Evolutionary conservation across 2,888 invertebrate species (phyloP).

Genomic region (Sphaerophoria taeniata): DNA sequence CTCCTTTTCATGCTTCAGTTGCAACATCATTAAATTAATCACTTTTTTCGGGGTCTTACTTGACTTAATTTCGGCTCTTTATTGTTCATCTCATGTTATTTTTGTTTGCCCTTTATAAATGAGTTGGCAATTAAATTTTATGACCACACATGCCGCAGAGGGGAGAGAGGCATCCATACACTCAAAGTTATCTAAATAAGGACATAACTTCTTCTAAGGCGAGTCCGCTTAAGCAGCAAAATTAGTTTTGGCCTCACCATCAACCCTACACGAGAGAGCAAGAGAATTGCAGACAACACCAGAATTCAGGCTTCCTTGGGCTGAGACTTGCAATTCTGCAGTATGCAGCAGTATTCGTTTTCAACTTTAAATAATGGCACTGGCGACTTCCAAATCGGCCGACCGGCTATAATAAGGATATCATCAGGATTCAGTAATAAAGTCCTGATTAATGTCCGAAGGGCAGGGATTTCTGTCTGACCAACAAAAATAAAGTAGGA

Average conservation of each 20-base stretch:
- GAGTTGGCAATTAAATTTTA: constrained; percentile 67
- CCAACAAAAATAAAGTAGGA: background rate
- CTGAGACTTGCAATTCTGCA: constrained; percentile 59
- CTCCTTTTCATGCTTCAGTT: constrained; percentile 67
- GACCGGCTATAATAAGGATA: constrained; percentile 50
- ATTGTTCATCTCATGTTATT: background rate
- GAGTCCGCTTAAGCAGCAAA: constrained; percentile 57
- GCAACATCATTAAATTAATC: constrained; percentile 72
- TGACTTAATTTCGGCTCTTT: constrained; percentile 58
- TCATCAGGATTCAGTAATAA: constrained; percentile 57
- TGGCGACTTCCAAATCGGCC: constrained; percentile 47
- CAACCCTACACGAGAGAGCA: constrained; percentile 3
- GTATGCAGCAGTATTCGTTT: constrained; percentile 47
- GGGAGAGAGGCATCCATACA: background rate
- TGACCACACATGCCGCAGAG: constrained; percentile 38
- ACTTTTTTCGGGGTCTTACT: constrained; percentile 57
- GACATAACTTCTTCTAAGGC: background rate
- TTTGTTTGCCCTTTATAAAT: constrained; percentile 44
- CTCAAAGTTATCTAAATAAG: constrained; percentile 1
- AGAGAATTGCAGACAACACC: constrained; percentile 24
- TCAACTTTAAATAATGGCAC: background rate
- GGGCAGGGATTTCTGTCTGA: constrained; percentile 11
- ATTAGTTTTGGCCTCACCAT: constrained; percentile 59
- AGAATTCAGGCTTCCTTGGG: constrained; percentile 27
- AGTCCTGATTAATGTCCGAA: constrained; percentile 58